These are phyloP conservation scores for Struthio camelus DNA, from an alignment of 2,113 vertebrate genomes.

Conservation along the genomic window DNA sequence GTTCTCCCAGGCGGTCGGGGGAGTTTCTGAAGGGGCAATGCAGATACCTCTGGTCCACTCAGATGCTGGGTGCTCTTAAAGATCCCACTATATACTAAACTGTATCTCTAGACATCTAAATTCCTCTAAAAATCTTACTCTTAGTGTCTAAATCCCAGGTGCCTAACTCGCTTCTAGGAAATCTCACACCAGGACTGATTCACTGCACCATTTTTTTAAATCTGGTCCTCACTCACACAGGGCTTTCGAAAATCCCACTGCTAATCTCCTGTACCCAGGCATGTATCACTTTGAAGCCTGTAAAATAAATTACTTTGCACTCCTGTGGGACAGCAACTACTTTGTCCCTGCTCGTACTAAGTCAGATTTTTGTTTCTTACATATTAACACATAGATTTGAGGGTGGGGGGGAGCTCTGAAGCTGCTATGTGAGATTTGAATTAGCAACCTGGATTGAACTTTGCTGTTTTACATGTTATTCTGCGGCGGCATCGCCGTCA, in stretches of 20 bases:
- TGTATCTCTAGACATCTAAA: conserved; percentile 60
- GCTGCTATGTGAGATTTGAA: not conserved
- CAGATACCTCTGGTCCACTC: not conserved
- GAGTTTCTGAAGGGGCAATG: not conserved
- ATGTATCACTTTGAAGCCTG: conserved; percentile 40
- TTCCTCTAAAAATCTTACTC: conserved; percentile 56
- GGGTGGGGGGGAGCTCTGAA: not conserved
- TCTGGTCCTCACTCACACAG: conserved; percentile 12
- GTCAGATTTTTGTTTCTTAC: not conserved
- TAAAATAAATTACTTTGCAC: conserved; percentile 35
- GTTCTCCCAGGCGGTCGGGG: not conserved
- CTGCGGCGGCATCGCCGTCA: not conserved
- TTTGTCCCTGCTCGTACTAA: not conserved
- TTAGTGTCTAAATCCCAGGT: conserved; percentile 60
- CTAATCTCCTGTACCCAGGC: conserved; percentile 58
- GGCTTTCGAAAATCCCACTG: conserved; percentile 51
- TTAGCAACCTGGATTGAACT: rapidly evolving
- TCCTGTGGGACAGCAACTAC: conserved; percentile 33
- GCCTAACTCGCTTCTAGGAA: conserved; percentile 52
- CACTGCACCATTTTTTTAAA: not conserved
- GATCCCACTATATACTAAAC: not conserved
- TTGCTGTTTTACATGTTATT: not conserved
- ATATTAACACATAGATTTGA: not conserved
- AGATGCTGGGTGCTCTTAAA: not conserved
- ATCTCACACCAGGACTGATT: conserved; percentile 30